Evolutionary conservation across 2,113 vertebrate genomes (phyloP).

Genomic region (Anthoscopus minutus): DNA sequence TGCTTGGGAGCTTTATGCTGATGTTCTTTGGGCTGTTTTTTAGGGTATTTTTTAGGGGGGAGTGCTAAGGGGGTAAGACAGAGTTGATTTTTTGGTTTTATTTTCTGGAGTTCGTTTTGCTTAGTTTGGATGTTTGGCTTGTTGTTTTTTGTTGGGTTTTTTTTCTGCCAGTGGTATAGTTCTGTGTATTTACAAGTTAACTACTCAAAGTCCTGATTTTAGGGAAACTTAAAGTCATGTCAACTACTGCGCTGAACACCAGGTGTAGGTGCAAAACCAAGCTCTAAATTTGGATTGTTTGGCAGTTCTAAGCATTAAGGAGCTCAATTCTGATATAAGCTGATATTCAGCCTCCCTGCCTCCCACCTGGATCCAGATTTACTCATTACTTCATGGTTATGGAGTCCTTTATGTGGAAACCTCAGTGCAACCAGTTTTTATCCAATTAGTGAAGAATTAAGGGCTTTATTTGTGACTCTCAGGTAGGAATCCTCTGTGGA

Average conservation of each 20-base stretch:
- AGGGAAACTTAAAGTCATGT: neutral
- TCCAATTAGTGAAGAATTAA: neutral
- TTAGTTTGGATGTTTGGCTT: neutral
- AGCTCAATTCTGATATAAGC: neutral
- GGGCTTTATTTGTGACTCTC: neutral
- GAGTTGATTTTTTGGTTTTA: neutral
- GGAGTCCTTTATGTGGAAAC: neutral
- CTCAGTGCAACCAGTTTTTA: neutral
- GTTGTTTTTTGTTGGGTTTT: too few species aligned
- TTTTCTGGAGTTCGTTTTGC: neutral
- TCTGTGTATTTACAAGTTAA: neutral
- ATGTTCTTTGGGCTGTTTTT: neutral
- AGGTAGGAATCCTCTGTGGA: neutral
- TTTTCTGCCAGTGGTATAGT: neutral
- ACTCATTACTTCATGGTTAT: neutral
- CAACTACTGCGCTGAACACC: neutral
- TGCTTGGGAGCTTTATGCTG: neutral
- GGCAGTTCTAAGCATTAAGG: neutral
- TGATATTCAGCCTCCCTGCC: neutral
- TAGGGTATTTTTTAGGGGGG: neutral
- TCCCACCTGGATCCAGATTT: neutral
- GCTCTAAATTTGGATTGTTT: neutral
- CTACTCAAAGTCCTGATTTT: neutral
- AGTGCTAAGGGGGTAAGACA: neutral
- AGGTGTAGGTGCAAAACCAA: neutral